phyloP scores from a whole-genome alignment of 2,113 vertebrate genomes.

The Hemiscyllium ocellatum region DNA sequence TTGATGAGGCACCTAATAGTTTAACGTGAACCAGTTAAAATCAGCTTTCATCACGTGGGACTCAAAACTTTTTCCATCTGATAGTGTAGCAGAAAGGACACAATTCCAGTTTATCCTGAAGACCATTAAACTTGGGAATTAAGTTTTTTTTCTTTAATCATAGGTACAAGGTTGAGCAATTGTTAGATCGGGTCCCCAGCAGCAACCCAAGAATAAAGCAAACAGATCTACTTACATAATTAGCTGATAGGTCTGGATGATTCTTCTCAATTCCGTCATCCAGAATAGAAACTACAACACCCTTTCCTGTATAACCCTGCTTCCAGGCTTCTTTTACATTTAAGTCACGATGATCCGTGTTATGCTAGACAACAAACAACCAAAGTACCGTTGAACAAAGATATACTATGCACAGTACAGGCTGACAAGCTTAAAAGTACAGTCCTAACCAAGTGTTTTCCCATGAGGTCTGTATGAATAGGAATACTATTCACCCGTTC shows the following conservation, averaged over 20 bases:
- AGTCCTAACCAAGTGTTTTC: background rate
- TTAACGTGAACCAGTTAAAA: background rate
- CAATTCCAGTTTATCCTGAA: background rate
- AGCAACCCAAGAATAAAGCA: background rate
- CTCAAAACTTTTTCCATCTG: background rate
- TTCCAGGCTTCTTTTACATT: conserved; percentile 87
- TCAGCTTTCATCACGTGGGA: background rate
- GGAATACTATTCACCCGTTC: background rate
- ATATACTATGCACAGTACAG: background rate
- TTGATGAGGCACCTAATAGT: background rate
- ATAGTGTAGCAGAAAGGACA: background rate
- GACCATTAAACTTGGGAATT: background rate
- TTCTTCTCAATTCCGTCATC: conserved; percentile 97
- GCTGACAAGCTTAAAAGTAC: background rate
- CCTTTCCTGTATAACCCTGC: conserved; percentile 81
- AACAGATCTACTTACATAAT: conserved; percentile 76
- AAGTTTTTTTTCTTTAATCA: background rate
- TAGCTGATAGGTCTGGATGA: conserved; percentile 84
- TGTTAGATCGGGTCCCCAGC: background rate
- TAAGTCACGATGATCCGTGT: conserved; percentile 75
- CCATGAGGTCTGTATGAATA: background rate
- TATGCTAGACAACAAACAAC: conserved; percentile 60
- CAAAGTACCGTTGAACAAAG: background rate
- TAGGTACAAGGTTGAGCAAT: background rate
- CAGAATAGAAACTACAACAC: conserved; percentile 91